phyloP scores from a whole-genome alignment of 2,888 invertebrate genomes.

The Habroteleia sp. region DNA sequence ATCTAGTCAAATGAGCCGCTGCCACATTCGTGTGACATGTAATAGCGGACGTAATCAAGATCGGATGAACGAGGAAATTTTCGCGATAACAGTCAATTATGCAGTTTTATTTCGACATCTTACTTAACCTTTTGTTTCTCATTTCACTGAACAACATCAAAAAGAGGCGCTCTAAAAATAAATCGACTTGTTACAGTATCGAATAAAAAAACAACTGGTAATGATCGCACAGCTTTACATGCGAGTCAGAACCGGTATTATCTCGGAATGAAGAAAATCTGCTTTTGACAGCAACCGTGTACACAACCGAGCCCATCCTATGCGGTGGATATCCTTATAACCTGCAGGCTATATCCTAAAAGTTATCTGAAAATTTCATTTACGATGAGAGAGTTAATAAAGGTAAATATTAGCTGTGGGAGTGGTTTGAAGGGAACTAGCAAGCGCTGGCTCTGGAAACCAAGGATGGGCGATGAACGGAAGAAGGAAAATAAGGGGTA shows the following conservation, averaged over 20 bases:
- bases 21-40: conserved; percentile 61
- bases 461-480: conserved; percentile 66
- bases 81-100: conserved; percentile 43
- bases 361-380: conserved; percentile 81
- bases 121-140: conserved; percentile 18
- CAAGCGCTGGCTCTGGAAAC: conserved; percentile 70
- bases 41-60: conserved; percentile 50
- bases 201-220: conserved; percentile 20
- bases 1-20: conserved; percentile 74
- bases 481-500: conserved; percentile 66
- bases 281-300: conserved; percentile 72
- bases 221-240: conserved; percentile 46
- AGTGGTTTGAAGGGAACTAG: conserved; percentile 77
- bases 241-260: conserved; percentile 42
- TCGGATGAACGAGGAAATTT: conserved; percentile 29
- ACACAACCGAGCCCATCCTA: conserved; percentile 64
- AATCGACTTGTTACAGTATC: conserved; percentile 11
- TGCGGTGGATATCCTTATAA: conserved; percentile 74
- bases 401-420: conserved; percentile 80
- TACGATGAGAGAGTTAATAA: conserved; percentile 80
- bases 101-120: conserved; percentile 36
- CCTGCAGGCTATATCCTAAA: conserved; percentile 79
- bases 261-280: conserved; percentile 71
- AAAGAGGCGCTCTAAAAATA: conserved; percentile 9
- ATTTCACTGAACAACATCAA: conserved; percentile 2